Conservation (phyloP, 2,113 vertebrate species). For the Origma solitaria region DNA sequence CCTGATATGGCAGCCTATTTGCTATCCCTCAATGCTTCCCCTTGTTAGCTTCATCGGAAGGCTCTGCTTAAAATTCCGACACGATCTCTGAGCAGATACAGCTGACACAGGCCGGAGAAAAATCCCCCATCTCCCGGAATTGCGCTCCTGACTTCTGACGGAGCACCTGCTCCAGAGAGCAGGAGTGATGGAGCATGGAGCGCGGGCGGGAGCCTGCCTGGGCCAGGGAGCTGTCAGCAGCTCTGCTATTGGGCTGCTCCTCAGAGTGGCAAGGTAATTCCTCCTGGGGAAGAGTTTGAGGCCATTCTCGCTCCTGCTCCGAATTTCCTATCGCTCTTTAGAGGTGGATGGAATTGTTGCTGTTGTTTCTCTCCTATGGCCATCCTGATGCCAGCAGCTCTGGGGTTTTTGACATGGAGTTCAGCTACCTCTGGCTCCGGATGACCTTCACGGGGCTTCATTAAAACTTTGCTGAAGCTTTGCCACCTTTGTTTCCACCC, state of each 20-base stretch:
- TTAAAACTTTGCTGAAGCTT: background rate
- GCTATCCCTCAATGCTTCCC: background rate
- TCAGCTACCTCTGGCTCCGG: background rate
- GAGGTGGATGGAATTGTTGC: background rate
- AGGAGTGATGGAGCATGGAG: background rate
- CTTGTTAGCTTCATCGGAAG: constrained; percentile 22
- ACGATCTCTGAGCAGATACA: background rate
- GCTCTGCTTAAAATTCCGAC: constrained; percentile 9
- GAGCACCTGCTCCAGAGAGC: background rate
- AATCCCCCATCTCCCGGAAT: background rate
- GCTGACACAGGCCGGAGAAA: background rate
- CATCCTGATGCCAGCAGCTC: background rate
- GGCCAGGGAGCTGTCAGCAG: background rate
- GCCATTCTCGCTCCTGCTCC: background rate
- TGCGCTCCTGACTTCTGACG: background rate
- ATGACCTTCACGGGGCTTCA: background rate
- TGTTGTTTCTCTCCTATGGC: background rate
- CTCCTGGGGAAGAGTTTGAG: background rate
- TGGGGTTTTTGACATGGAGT: background rate
- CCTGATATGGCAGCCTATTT: constrained; percentile 2
- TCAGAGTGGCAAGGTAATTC: background rate
- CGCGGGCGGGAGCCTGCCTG: background rate
- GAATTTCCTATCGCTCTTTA: background rate
- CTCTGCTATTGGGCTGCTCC: background rate
- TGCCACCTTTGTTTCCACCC: background rate